phyloP scores from a whole-genome alignment of 2,888 invertebrate genomes.

The Drosophila longiperda region DNA sequence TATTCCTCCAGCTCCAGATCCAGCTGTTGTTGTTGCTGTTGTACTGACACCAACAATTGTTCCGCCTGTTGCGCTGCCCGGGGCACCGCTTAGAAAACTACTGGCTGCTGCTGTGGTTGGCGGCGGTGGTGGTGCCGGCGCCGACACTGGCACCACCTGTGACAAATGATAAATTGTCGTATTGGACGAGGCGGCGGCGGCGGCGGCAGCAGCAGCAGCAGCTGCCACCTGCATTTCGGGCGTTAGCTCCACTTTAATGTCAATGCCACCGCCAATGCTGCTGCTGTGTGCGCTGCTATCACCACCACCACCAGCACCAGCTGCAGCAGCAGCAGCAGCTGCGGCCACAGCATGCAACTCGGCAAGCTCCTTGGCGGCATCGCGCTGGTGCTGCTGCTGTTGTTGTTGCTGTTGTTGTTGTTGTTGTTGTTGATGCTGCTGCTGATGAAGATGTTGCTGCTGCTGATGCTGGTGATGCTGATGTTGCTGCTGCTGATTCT shows the following conservation, averaged over 20 bases:
- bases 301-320: constrained; percentile 30
- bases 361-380: constrained; percentile 77
- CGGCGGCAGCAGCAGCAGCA: constrained; percentile 37
- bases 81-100: constrained; percentile 41
- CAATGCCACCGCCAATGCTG: constrained; percentile 60
- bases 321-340: constrained; percentile 49
- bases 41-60: constrained; percentile 32
- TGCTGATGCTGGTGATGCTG: constrained; percentile 42
- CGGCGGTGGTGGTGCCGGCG: constrained; percentile 58
- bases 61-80: constrained; percentile 24
- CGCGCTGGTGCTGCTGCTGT: constrained; percentile 70
- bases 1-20: not conserved
- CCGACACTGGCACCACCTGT: constrained; percentile 69
- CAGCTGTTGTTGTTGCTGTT: constrained; percentile 32
- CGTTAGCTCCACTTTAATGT: constrained; percentile 78
- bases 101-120: constrained; percentile 59
- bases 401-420: constrained; percentile 36
- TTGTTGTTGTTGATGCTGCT: constrained; percentile 50
- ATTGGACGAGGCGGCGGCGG: constrained; percentile 47
- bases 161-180: constrained; percentile 79
- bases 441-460: constrained; percentile 39
- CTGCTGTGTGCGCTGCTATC: constrained; percentile 52
- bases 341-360: constrained; percentile 73
- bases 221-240: constrained; percentile 61
- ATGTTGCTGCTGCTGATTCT: constrained; percentile 57